A percentile compares a stretch with the other conserved stretches of the same genome.
phyloP scores from a whole-genome alignment of 2,797 vertebrate species.

The Streptopelia turtur region DNA sequence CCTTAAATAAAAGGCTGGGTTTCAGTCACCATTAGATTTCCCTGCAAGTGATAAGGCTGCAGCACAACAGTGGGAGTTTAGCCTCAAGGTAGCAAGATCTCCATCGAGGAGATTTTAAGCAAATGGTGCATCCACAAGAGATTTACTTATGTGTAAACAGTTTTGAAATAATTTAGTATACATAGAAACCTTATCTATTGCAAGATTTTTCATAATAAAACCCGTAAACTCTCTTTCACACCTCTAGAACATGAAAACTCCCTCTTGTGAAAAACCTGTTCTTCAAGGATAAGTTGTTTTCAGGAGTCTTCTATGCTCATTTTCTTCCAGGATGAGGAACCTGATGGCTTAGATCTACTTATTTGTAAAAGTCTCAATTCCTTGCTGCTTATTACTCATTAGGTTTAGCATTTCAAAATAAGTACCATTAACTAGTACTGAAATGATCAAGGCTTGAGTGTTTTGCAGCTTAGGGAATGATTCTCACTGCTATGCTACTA shows the following conservation, averaged over 20 bases:
- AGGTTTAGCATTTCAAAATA: neutral
- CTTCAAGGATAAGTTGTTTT: neutral
- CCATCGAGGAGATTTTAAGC: neutral
- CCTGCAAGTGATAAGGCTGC: neutral
- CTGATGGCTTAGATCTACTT: neutral
- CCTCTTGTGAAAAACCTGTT: neutral
- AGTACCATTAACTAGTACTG: neutral
- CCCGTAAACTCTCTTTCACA: neutral
- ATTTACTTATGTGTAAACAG: neutral
- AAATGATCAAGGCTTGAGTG: neutral
- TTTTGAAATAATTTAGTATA: neutral
- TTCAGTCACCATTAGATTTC: neutral
- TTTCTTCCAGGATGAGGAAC: neutral
- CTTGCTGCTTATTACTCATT: neutral
- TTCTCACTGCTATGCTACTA: neutral
- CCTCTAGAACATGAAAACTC: neutral
- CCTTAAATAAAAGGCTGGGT: neutral
- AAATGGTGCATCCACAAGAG: rapidly evolving
- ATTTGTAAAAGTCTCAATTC: neutral
- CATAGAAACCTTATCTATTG: neutral
- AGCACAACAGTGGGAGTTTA: neutral
- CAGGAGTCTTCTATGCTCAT: neutral
- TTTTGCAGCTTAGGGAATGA: neutral
- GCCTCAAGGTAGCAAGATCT: neutral
- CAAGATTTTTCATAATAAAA: neutral